These are phyloP conservation scores for Colletes gigas DNA, from an alignment of 1,140 invertebrate genomes.

Conservation along the genomic window DNA sequence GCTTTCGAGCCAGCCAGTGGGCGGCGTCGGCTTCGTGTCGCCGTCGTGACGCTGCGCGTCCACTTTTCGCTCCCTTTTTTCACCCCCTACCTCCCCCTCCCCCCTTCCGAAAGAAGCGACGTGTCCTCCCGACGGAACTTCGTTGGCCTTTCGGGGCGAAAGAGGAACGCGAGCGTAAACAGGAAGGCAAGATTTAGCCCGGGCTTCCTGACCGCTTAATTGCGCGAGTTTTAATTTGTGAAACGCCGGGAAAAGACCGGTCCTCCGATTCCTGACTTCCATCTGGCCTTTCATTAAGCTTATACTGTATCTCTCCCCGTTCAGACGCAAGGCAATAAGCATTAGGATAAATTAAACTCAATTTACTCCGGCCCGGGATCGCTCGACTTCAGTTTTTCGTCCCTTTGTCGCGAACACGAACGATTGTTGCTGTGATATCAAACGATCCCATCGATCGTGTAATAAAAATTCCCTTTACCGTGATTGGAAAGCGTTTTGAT, in stretches of 20 bases:
- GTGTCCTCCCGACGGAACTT: slow-evolving; percentile 20
- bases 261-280: slow-evolving; percentile 41
- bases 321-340: slow-evolving; percentile 37
- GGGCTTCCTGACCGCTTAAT: slow-evolving; percentile 66
- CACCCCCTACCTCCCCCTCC: not conserved
- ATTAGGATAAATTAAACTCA: slow-evolving; percentile 45
- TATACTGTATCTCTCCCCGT: slow-evolving; percentile 37
- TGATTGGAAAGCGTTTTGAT: no score
- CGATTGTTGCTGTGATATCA: not conserved
- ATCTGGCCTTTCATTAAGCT: slow-evolving; percentile 51
- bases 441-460: no score
- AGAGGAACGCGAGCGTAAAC: slow-evolving; percentile 57
- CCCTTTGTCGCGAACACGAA: no score
- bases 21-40: slow-evolving; percentile 38
- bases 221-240: slow-evolving; percentile 75
- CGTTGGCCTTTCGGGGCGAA: not conserved
- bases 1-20: slow-evolving; percentile 63
- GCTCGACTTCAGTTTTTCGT: not conserved
- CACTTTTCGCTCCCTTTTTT: slow-evolving; percentile 47
- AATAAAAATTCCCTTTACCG: no score
- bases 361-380: slow-evolving; percentile 1
- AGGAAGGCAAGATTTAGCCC: slow-evolving; percentile 44
- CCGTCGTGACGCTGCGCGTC: slow-evolving; percentile 69
- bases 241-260: slow-evolving; percentile 61
- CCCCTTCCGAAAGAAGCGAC: not conserved